These are phyloP conservation scores for Cyprinodon tularosa DNA, from an alignment of 2,113 vertebrate species.

Conservation along the genomic window DNA sequence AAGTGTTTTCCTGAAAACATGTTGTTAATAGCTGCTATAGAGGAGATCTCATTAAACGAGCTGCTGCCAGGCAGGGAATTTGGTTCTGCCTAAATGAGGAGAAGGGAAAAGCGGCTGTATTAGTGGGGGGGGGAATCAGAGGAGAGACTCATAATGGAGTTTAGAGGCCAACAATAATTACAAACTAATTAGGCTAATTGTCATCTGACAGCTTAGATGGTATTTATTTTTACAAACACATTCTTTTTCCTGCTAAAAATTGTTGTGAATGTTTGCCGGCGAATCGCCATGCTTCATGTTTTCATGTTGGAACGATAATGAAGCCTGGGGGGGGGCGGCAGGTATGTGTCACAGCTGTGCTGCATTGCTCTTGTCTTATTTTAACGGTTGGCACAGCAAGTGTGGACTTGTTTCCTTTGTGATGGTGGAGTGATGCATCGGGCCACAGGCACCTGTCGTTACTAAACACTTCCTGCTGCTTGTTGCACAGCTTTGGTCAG, in stretches of 20 bases:
- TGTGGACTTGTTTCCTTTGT: constrained; percentile 62
- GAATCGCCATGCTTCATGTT: constrained; percentile 24
- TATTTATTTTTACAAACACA: constrained; percentile 60
- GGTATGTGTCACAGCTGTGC: constrained; percentile 36
- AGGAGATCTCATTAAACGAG: constrained; percentile 49
- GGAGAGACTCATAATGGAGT: constrained; percentile 45
- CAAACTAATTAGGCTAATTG: constrained; percentile 74
- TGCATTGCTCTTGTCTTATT: constrained; percentile 61
- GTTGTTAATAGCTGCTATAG: constrained; percentile 44
- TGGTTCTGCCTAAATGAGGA: constrained; percentile 29
- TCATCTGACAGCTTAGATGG: constrained; percentile 39
- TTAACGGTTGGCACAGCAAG: constrained; percentile 69
- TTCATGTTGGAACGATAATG: constrained; percentile 16
- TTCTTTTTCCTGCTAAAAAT: constrained; percentile 42
- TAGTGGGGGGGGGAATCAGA: constrained; percentile 15
- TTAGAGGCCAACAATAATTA: constrained; percentile 70
- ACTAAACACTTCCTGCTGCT: constrained; percentile 4
- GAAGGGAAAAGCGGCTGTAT: constrained; percentile 19
- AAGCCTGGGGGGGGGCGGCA: constrained; percentile 53
- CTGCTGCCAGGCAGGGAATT: constrained; percentile 36
- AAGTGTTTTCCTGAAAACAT: constrained; percentile 39
- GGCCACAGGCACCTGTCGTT: constrained; percentile 15
- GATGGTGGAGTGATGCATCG: constrained; percentile 24
- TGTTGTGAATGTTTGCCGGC: constrained; percentile 31
- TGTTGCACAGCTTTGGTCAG: neutral